Percentiles rank a stretch among this genome's conserved stretches.
Evolutionary conservation across 1,140 invertebrate species (phyloP).

Genomic region (Drosophila quadrilineata): DNA sequence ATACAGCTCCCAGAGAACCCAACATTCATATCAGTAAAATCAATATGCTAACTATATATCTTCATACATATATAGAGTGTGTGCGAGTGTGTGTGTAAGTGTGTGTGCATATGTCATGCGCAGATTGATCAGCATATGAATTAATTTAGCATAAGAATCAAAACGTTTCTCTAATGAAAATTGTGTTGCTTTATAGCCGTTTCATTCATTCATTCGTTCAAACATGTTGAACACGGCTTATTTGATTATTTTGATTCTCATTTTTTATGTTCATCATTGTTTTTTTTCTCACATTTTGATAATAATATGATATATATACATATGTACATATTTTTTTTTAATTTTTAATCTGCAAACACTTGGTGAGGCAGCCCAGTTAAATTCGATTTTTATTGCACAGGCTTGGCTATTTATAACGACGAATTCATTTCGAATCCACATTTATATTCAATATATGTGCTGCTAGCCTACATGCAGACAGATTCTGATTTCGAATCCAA

Average conservation of each 20-base stretch:
- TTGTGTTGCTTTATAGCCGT: conserved; percentile 46
- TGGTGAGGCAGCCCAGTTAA: conserved; percentile 23
- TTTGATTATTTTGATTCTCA: conserved; percentile 44
- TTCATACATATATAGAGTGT: conserved; percentile 2
- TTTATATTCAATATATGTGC: conserved; percentile 35
- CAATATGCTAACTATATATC: conserved; percentile 33
- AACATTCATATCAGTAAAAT: conserved; percentile 24
- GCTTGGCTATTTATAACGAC: conserved; percentile 26
- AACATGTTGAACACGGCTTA: conserved; percentile 67
- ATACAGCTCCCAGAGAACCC: conserved; percentile 7
- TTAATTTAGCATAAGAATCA: conserved; percentile 73
- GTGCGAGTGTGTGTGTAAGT: not conserved
- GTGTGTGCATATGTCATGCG: conserved; percentile 36
- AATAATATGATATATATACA: too few relatives aligned
- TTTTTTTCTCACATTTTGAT: too few relatives aligned
- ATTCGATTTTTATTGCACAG: conserved; percentile 30
- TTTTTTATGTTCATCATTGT: not conserved
- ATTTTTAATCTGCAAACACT: conserved; percentile 21
- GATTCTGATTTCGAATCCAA: conserved; percentile 19
- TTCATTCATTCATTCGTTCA: conserved; percentile 55
- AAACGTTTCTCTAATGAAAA: conserved; percentile 76
- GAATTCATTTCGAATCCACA: conserved; percentile 22
- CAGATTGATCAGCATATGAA: conserved; percentile 73
- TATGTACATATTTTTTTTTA: not conserved
- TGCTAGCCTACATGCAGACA: conserved; percentile 11